Percentiles rank a stretch among this genome's conserved stretches.
Evolutionary conservation across 2,888 invertebrate species (phyloP).

Genomic region (Eilema griseolum): DNA sequence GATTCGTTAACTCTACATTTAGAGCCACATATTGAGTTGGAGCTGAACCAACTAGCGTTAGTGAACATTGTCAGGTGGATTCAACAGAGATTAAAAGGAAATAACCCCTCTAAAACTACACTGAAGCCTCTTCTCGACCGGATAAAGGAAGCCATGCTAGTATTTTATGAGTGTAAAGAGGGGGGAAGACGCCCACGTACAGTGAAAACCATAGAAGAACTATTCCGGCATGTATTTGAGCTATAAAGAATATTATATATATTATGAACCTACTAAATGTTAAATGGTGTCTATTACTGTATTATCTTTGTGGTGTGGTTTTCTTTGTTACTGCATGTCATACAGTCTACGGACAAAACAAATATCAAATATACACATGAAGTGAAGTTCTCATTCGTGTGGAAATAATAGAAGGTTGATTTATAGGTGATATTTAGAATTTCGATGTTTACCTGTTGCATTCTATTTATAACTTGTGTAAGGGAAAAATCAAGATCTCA

Average conservation of each 20-base stretch:
- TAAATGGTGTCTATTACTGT: neutral
- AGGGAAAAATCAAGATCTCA: too few species aligned
- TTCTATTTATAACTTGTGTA: neutral
- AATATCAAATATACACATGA: neutral
- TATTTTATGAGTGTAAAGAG: conserved; percentile 1
- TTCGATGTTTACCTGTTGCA: neutral
- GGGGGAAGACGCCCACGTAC: conserved; percentile 1
- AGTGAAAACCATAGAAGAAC: neutral
- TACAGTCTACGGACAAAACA: neutral
- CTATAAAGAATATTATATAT: neutral
- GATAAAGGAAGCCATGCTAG: conserved; percentile 11
- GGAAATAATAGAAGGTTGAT: neutral
- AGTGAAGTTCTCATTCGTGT: neutral
- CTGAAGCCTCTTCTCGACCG: conserved; percentile 5
- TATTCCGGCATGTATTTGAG: neutral
- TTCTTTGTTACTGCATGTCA: neutral
- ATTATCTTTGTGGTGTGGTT: neutral
- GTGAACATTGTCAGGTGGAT: conserved; percentile 5
- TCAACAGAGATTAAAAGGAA: neutral
- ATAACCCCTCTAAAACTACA: neutral
- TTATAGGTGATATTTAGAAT: neutral
- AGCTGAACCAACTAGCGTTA: conserved; percentile 1
- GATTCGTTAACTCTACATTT: neutral
- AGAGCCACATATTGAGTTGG: conserved; percentile 1
- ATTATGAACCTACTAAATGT: neutral